Conservation (phyloP, 2,113 vertebrate genomes). For the Accipiter cooperii region DNA sequence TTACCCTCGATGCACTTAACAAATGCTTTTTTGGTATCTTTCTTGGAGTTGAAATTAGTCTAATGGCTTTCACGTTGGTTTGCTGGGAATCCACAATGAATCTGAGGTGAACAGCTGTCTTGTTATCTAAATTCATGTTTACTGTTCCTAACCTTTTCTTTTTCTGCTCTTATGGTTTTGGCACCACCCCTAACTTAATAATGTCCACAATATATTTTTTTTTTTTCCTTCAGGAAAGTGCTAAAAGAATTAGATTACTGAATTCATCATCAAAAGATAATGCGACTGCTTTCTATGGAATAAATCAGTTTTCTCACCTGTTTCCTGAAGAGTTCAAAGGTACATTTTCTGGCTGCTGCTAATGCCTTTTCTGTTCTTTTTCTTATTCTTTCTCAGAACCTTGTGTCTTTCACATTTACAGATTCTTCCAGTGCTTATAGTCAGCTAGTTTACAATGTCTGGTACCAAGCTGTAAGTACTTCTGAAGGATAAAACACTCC, state of each 20-base stretch:
- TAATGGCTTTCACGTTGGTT: neutral
- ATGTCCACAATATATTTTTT: neutral
- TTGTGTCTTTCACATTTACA: neutral
- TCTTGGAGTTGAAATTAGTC: neutral
- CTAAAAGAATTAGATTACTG: conserved; percentile 73
- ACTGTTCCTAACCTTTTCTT: neutral
- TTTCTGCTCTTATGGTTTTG: neutral
- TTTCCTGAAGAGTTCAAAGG: conserved; percentile 85
- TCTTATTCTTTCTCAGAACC: neutral
- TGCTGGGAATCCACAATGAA: neutral
- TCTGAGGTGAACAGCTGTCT: neutral
- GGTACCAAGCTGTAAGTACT: neutral
- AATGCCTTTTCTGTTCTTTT: neutral
- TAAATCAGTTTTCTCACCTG: conserved; percentile 88
- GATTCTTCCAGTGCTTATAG: neutral
- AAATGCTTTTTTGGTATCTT: neutral
- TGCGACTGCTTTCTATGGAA: conserved; percentile 78
- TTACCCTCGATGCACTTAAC: neutral
- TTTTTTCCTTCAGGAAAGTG: conserved; percentile 71
- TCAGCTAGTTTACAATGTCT: neutral
- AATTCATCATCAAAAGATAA: conserved; percentile 72
- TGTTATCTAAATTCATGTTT: neutral
- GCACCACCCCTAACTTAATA: neutral
- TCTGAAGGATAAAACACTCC: neutral
- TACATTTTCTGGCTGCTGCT: conserved; percentile 31